A percentile compares a stretch with the other conserved stretches of the same genome.
These are phyloP conservation scores for Choristoneura rosaceana DNA, from an alignment of 2,888 invertebrate species.

Conservation along the genomic window DNA sequence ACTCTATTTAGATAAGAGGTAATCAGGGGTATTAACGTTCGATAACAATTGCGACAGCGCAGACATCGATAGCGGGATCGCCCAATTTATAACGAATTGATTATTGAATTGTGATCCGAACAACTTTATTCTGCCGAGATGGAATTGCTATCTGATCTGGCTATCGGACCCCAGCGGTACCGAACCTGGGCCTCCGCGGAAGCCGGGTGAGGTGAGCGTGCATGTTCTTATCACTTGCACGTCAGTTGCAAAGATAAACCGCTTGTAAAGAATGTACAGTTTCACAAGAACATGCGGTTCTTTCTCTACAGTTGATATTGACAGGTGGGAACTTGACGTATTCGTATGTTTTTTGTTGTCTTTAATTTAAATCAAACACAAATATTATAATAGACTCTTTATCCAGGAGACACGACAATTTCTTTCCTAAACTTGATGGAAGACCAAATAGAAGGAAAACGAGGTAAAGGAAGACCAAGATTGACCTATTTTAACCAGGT, in stretches of 20 bases:
- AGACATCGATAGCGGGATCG: slow-evolving; percentile 1
- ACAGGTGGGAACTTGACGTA: neutral
- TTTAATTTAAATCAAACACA: too few relatives aligned
- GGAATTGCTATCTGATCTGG: neutral
- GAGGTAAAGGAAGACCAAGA: too few relatives aligned
- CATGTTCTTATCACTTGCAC: neutral
- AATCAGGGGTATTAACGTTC: neutral
- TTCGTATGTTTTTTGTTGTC: too few relatives aligned
- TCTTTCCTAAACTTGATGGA: too few relatives aligned
- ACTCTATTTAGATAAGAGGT: slow-evolving; percentile 2
- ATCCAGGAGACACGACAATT: too few relatives aligned
- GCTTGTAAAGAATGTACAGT: too few relatives aligned
- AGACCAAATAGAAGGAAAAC: too few relatives aligned
- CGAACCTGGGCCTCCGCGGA: neutral
- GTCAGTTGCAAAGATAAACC: too few relatives aligned
- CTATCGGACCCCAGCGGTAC: neutral
- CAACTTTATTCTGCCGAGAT: neutral
- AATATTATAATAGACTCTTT: too few relatives aligned
- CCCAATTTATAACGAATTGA: slow-evolving; percentile 7
- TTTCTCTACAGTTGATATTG: neutral
- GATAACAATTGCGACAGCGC: neutral
- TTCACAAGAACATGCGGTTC: neutral
- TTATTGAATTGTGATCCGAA: neutral
- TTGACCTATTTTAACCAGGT: too few relatives aligned
- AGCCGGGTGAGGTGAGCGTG: neutral